Evolutionary conservation across 2,888 invertebrate species (phyloP).

Genomic region (Pandemis corylana): DNA sequence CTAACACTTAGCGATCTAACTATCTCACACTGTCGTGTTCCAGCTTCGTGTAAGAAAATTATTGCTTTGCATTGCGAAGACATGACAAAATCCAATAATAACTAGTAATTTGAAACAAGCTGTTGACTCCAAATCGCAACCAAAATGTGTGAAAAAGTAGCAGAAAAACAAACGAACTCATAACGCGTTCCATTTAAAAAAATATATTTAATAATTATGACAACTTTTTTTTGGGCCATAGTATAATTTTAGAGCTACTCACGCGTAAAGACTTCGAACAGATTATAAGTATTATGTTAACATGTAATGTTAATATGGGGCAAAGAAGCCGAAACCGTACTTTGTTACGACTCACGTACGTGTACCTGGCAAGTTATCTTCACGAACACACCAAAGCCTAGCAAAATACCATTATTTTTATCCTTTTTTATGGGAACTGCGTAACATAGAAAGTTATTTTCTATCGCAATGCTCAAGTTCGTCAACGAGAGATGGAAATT

Average conservation of each 20-base stretch:
- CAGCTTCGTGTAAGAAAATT: too few relatives aligned
- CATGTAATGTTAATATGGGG: conserved; percentile 16
- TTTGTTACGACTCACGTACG: conserved; percentile 15
- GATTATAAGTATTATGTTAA: conserved; percentile 32
- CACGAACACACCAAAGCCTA: neutral
- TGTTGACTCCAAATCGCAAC: too few relatives aligned
- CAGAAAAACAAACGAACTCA: too few relatives aligned
- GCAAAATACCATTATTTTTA: neutral
- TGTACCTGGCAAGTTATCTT: neutral
- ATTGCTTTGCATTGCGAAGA: too few relatives aligned
- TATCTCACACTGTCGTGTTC: too few relatives aligned
- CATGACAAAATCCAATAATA: too few relatives aligned
- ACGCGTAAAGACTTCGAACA: conserved; percentile 7
- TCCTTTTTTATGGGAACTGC: neutral
- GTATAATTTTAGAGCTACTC: neutral
- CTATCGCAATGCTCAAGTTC: neutral
- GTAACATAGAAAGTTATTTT: neutral
- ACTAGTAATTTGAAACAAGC: too few relatives aligned
- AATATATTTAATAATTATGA: too few relatives aligned
- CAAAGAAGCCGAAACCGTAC: conserved; percentile 21
- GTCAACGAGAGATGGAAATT: neutral
- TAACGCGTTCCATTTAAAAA: too few relatives aligned
- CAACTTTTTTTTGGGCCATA: too few relatives aligned
- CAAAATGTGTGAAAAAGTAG: too few relatives aligned
- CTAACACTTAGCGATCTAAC: too few relatives aligned